Conservation (phyloP, 1,140 invertebrate genomes). For the Nasonia vitripennis region DNA sequence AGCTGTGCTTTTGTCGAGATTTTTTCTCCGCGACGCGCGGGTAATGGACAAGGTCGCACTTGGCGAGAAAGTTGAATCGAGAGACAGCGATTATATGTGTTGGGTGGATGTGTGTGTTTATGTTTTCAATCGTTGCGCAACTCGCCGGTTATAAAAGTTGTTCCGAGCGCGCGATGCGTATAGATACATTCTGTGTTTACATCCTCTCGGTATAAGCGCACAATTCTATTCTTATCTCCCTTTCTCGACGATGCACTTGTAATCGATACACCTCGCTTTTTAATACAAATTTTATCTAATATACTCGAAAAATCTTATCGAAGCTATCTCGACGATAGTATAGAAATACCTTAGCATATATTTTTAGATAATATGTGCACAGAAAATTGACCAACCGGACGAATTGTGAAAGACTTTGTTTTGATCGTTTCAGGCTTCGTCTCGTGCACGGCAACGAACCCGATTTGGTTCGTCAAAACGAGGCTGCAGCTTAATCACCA, state of each 20-base stretch:
- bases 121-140: background rate
- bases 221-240: too few species aligned
- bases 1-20: background rate
- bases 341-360: too few species aligned
- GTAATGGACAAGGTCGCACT: background rate
- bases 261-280: too few species aligned
- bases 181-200: too few species aligned
- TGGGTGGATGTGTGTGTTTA: background rate
- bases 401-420: conserved; percentile 17
- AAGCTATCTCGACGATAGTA: too few species aligned
- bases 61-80: background rate
- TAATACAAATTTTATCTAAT: too few species aligned
- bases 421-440: conserved; percentile 89
- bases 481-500: conserved; percentile 95
- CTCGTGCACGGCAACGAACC: conserved; percentile 97
- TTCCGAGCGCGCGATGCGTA: background rate
- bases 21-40: background rate
- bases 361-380: too few species aligned
- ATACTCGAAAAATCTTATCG: too few species aligned
- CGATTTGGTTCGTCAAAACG: conserved; percentile 99
- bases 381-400: background rate
- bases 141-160: background rate
- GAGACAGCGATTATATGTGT: background rate
- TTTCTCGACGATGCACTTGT: too few species aligned
- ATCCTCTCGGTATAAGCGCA: too few species aligned